Conservation (phyloP, 53 echinoderm and acorn worm species). For the Henricia sp. region DNA sequence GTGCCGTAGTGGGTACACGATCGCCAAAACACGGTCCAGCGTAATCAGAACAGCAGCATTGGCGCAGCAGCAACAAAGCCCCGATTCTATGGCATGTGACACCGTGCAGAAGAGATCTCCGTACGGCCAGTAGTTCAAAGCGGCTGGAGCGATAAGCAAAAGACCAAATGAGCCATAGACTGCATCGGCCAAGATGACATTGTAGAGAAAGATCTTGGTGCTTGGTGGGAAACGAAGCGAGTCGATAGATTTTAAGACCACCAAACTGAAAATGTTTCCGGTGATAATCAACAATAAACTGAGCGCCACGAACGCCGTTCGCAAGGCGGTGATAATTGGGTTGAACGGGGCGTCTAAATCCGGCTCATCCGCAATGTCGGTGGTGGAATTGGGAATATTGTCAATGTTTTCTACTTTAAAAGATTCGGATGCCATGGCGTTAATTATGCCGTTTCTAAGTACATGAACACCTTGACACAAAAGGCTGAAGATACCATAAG, state of each 20-base stretch:
- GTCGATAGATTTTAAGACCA: constrained; percentile 3
- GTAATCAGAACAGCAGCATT: constrained; percentile 35
- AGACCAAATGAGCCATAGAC: background rate
- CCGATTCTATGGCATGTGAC: background rate
- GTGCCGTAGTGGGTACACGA: constrained; percentile 24
- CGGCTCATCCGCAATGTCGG: background rate
- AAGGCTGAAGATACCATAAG: too few relatives aligned
- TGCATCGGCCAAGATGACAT: constrained; percentile 29
- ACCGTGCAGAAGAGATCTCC: background rate
- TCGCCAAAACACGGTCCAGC: constrained; percentile 19
- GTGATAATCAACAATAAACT: background rate
- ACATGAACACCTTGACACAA: too few relatives aligned
- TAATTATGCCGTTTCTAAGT: too few relatives aligned
- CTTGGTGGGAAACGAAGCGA: constrained; percentile 46
- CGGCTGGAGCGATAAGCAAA: constrained; percentile 11
- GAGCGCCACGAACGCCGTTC: background rate
- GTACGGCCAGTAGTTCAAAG: constrained; percentile 36
- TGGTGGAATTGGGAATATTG: too few relatives aligned
- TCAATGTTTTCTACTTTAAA: background rate
- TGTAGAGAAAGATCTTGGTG: constrained; percentile 37
- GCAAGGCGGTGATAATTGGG: background rate
- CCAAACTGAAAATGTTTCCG: constrained; percentile 25
- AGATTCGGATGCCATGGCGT: background rate
- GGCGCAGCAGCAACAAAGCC: constrained; percentile 28
- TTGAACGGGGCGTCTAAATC: background rate